These are phyloP conservation scores for Mayetiola destructor DNA, from an alignment of 2,888 invertebrate species.

Conservation along the genomic window DNA sequence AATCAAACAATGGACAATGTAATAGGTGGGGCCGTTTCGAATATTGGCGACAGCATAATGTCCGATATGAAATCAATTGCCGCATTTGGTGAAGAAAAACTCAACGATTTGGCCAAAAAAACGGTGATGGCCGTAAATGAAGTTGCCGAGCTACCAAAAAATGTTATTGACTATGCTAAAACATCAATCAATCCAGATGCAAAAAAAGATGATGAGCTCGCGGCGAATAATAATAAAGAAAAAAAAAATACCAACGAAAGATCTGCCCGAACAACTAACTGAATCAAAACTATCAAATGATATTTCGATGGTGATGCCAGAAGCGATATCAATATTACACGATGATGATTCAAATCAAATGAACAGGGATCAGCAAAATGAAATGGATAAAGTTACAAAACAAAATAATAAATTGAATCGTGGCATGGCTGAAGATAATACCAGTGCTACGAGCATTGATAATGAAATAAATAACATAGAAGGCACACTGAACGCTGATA, in stretches of 20 bases:
- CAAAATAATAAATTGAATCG: neutral
- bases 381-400: neutral
- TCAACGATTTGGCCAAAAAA: neutral
- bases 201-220: neutral
- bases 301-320: too few relatives aligned
- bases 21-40: neutral
- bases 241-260: neutral
- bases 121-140: neutral
- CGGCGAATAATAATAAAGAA: neutral
- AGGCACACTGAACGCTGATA: too few relatives aligned
- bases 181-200: neutral
- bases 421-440: neutral
- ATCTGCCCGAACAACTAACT: neutral
- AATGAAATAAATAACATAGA: conserved; percentile 24
- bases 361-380: neutral
- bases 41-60: neutral
- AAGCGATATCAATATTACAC: neutral
- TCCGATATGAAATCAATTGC: neutral
- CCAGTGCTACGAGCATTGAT: neutral
- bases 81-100: neutral
- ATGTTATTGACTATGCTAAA: neutral
- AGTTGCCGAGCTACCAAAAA: conserved; percentile 8
- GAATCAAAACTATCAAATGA: neutral
- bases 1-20: neutral
- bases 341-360: too few relatives aligned